Conservation (phyloP, 2,888 invertebrate genomes). For the Dimorphilus gyrociliatus region DNA sequence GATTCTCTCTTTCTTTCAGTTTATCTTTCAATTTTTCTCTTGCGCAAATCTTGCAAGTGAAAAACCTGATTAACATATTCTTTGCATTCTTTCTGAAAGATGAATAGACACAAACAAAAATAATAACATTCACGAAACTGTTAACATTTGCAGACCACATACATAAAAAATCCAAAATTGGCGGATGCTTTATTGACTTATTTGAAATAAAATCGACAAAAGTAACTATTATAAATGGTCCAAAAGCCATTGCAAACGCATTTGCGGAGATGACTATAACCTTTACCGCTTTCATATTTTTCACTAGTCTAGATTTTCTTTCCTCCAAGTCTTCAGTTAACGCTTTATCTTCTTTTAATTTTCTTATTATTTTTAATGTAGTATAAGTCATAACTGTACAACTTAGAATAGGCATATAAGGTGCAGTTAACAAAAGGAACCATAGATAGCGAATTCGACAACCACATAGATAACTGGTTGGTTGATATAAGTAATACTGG, state of each 20-base stretch:
- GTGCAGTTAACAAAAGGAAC: conserved; percentile 6
- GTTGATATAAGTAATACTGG: conserved; percentile 7
- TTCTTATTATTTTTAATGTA: conserved; percentile 1
- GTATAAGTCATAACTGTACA: conserved; percentile 10
- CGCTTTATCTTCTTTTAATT: too few relatives aligned
- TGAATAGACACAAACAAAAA: conserved; percentile 5
- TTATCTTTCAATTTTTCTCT: too few relatives aligned
- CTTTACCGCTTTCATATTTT: conserved; percentile 10
- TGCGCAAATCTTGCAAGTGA: too few relatives aligned
- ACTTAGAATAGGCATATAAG: conserved; percentile 13
- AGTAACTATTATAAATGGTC: too few relatives aligned
- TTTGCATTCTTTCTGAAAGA: conserved; percentile 6
- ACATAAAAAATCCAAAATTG: too few relatives aligned
- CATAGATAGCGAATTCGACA: conserved; percentile 7
- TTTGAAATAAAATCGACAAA: too few relatives aligned
- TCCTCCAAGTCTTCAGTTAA: too few relatives aligned
- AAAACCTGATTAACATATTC: too few relatives aligned
- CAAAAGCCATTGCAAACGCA: conserved; percentile 14
- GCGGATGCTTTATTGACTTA: too few relatives aligned
- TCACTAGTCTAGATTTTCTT: too few relatives aligned
- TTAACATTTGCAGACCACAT: conserved; percentile 7
- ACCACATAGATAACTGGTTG: conserved; percentile 7
- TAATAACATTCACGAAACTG: conserved; percentile 6
- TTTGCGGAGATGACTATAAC: conserved; percentile 11
- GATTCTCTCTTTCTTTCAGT: too few relatives aligned